Conservation (phyloP, 2,888 invertebrate genomes). For the Syrista parreyssii region DNA sequence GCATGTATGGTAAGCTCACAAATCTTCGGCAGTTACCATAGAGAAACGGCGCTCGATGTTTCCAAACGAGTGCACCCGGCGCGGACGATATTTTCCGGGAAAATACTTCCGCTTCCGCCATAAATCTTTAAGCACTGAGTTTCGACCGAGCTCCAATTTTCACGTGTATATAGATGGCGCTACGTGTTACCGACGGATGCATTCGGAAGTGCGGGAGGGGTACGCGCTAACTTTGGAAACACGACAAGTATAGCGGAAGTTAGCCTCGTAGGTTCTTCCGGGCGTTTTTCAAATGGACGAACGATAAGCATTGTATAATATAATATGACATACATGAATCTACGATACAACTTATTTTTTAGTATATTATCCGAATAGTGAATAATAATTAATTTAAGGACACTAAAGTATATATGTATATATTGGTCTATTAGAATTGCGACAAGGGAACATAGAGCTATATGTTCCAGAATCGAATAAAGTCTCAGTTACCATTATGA, state of each 20-base stretch:
- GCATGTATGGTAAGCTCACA: conserved; percentile 37
- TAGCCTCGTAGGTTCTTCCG: neutral
- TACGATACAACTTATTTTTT: neutral
- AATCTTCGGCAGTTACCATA: conserved; percentile 47
- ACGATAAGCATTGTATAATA: neutral
- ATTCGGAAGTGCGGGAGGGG: conserved; percentile 38
- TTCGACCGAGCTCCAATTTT: conserved; percentile 46
- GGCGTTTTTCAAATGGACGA: neutral
- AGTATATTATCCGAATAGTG: neutral
- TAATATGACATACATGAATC: neutral
- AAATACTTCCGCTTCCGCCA: conserved; percentile 58
- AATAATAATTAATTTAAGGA: neutral
- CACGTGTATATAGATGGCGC: conserved; percentile 7
- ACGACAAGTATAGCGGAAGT: neutral
- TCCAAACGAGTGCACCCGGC: conserved; percentile 52
- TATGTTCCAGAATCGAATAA: neutral
- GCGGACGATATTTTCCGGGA: conserved; percentile 53
- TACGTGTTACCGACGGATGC: conserved; percentile 47
- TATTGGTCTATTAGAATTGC: neutral
- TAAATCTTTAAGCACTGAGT: conserved; percentile 45
- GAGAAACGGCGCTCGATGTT: conserved; percentile 51
- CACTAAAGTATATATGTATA: neutral
- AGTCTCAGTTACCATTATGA: conserved; percentile 1
- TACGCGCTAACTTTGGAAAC: neutral
- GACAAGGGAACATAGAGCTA: neutral